Evolutionary conservation across 1,140 invertebrate genomes (phyloP).

Genomic region (Heliconius eleuchia): DNA sequence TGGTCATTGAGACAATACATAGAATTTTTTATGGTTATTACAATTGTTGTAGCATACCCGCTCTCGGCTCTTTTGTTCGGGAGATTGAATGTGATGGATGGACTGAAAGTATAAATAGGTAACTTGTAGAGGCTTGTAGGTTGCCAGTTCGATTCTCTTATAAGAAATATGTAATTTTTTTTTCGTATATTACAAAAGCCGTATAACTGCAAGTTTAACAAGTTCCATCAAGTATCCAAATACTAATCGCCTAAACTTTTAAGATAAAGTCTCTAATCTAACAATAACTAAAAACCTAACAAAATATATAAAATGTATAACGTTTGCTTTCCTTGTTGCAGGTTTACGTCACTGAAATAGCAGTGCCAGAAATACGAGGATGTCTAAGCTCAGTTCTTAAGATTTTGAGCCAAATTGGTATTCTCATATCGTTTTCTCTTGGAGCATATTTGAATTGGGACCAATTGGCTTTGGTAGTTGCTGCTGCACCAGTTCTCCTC

Average conservation of each 20-base stretch:
- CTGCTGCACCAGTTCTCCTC: slow-evolving; percentile 86
- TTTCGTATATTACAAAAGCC: no score
- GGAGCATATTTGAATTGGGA: slow-evolving; percentile 92
- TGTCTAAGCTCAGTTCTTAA: slow-evolving; percentile 92
- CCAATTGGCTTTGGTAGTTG: slow-evolving; percentile 88
- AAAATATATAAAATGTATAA: background rate
- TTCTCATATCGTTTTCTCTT: slow-evolving; percentile 89
- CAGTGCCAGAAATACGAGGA: slow-evolving; percentile 91
- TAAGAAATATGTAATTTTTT: no score
- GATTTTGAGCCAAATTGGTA: slow-evolving; percentile 91
- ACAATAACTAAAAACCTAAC: no score
- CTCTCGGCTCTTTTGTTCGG: background rate
- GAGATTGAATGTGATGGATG: background rate
- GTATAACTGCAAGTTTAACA: no score
- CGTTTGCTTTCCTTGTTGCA: slow-evolving; percentile 65
- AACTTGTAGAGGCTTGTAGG: no score
- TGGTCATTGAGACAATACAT: slow-evolving; percentile 4
- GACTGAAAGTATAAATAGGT: background rate
- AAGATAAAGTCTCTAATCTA: no score
- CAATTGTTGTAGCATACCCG: background rate
- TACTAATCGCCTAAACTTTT: no score
- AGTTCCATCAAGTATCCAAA: no score
- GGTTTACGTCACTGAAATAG: slow-evolving; percentile 95
- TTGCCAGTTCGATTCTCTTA: no score
- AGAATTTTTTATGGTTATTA: background rate